Evolutionary conservation across 2,797 vertebrate genomes (phyloP).

Genomic region (Valencia hispanica): DNA sequence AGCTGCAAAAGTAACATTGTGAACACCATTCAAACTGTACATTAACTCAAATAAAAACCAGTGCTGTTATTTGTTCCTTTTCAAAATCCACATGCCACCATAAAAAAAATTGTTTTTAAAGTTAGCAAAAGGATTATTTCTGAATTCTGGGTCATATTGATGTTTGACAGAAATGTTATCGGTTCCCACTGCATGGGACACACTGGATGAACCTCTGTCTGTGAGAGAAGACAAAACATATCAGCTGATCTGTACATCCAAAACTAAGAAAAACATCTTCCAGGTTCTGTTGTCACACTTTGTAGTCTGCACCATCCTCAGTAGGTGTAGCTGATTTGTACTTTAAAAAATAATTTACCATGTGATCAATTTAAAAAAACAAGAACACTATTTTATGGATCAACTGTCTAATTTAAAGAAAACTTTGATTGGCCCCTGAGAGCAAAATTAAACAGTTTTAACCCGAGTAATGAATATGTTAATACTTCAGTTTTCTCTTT

Average conservation of each 20-base stretch:
- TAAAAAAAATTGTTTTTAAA: conserved; percentile 1
- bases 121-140: background rate
- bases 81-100: conserved; percentile 11
- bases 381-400: conserved; percentile 19
- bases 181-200: background rate
- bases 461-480: conserved; percentile 29
- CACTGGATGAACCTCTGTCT: background rate
- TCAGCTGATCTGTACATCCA: background rate
- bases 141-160: background rate
- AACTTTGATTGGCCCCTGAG: conserved; percentile 11
- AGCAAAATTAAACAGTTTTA: conserved; percentile 11
- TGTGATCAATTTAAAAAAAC: background rate
- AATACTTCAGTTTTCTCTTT: conserved; percentile 5
- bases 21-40: conserved; percentile 29
- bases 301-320: background rate
- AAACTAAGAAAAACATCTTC: background rate
- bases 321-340: background rate
- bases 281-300: background rate
- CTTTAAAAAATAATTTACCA: background rate
- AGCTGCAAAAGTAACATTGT: conserved; percentile 26
- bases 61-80: conserved; percentile 12
- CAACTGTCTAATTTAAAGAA: background rate
- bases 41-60: conserved; percentile 17
- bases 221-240: background rate
- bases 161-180: background rate